Evolutionary conservation across 1,140 invertebrate species (phyloP), one percentile per base, ranked within the genome.

Genomic region (Papilio glaucus): DNA sequence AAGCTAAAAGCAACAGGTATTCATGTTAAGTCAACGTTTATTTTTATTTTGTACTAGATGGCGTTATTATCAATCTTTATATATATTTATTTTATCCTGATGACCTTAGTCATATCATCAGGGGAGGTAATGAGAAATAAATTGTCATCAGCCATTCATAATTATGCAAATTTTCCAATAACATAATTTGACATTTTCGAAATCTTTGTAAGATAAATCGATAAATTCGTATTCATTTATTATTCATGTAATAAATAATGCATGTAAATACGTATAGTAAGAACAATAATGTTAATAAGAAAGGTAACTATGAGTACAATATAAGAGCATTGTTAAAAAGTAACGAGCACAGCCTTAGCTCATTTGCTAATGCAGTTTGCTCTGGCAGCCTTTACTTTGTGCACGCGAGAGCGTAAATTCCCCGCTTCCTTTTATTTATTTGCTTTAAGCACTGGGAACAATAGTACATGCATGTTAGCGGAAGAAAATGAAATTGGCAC

Each of bases 321-420:
- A 37, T 62, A 21, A 62, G 21, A 41, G 37, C 24, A 39, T 38
- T 29, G 24, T 42, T 61, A 41, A 18, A 7, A 65, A 21, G 72
- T 57, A 73, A 65, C 37, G 33, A 73, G 75, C 39, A 24, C 61
- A 42, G 38, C 13, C 6, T 38, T 9, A 60, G 42, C 73, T 77
- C 73, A 79, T 81, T 75, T 77, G 77, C 73, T 81, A 81, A 81
- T 81, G 79, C 77, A 81, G 70, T 76, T 68, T 75, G 61, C 67
- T 68, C 37, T 68, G n/a, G 70, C 0, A 15, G 13, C 37, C 33
- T 65, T 63, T 39, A 39, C 61, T 63, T 65, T 65, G 62, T 65
- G 24, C 65, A 68, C 15, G 10, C 41, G n/a, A 38, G 65, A n/a
- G 41, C 65, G 45, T 24, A 24, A 68, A 38, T 68, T 49, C 21